phyloP scores from a whole-genome alignment of 2,113 vertebrate species.

The Opisthocomus hoazin region DNA sequence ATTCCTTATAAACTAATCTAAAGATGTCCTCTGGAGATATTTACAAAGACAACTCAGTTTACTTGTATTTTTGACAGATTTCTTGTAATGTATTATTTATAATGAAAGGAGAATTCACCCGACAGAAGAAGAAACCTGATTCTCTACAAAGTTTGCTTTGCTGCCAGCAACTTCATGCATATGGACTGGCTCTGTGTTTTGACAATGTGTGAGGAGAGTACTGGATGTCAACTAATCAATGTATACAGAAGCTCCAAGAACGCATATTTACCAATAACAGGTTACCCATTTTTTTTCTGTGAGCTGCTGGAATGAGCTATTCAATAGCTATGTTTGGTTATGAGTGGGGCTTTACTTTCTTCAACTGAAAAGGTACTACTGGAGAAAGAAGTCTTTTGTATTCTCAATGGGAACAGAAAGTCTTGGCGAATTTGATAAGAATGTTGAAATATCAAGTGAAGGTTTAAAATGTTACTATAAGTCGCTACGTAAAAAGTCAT shows the following conservation, averaged over 20 bases:
- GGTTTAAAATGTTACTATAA: slow-evolving; percentile 25
- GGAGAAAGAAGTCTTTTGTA: not conserved
- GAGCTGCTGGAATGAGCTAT: not conserved
- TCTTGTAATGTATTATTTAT: not conserved
- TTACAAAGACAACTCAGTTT: slow-evolving; percentile 3
- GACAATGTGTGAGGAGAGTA: not conserved
- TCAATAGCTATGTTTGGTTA: not conserved
- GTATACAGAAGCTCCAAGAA: not conserved
- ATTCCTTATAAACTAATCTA: not conserved
- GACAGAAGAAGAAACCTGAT: not conserved
- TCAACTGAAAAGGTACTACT: not conserved
- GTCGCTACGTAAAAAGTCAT: not conserved
- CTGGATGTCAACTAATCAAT: slow-evolving; percentile 31
- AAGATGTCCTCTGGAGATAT: not conserved
- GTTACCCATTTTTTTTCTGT: not conserved
- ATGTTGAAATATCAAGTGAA: not conserved
- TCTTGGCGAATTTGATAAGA: not conserved
- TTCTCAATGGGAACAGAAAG: not conserved
- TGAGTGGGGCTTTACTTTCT: not conserved
- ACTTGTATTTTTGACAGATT: slow-evolving; percentile 10
- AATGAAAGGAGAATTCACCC: not conserved
- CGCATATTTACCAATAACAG: not conserved
- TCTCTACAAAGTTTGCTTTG: not conserved
- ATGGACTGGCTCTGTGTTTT: not conserved
- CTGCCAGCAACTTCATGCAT: not conserved